Evolutionary conservation across 2,888 invertebrate species (phyloP).

Genomic region (Dryococelus australis): DNA sequence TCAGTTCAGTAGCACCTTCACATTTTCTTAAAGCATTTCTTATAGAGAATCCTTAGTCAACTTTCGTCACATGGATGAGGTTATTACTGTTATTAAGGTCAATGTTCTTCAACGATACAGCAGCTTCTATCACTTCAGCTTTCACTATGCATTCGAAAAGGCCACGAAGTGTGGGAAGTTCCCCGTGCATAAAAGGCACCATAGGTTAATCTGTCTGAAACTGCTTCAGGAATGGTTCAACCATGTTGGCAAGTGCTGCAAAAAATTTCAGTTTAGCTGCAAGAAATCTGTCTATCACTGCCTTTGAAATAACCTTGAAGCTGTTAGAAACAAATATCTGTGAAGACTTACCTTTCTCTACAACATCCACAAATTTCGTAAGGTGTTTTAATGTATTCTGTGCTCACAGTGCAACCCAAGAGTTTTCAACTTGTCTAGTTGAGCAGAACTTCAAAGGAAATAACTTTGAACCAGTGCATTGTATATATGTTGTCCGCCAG

Average conservation of each 20-base stretch:
- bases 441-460: background rate
- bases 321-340: constrained; percentile 13
- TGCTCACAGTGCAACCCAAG: background rate
- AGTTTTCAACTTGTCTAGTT: background rate
- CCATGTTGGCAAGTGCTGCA: constrained; percentile 36
- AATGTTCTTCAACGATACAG: background rate
- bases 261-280: constrained; percentile 39
- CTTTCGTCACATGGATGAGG: background rate
- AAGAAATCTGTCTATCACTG: constrained; percentile 34
- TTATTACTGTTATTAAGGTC: constrained; percentile 16
- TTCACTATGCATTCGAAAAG: background rate
- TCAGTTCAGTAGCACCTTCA: background rate
- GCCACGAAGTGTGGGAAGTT: background rate
- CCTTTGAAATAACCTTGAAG: constrained; percentile 35
- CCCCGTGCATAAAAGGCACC: constrained; percentile 34
- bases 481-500: background rate
- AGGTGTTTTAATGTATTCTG: background rate
- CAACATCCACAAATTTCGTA: background rate
- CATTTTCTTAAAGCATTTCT: constrained; percentile 23
- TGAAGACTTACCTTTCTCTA: background rate
- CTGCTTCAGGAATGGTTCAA: constrained; percentile 40
- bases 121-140: background rate
- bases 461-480: background rate
- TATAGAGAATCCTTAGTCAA: background rate
- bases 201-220: constrained; percentile 40